Evolutionary conservation across 2,888 invertebrate species (phyloP).

Genomic region (Dastarcus helophoroides): DNA sequence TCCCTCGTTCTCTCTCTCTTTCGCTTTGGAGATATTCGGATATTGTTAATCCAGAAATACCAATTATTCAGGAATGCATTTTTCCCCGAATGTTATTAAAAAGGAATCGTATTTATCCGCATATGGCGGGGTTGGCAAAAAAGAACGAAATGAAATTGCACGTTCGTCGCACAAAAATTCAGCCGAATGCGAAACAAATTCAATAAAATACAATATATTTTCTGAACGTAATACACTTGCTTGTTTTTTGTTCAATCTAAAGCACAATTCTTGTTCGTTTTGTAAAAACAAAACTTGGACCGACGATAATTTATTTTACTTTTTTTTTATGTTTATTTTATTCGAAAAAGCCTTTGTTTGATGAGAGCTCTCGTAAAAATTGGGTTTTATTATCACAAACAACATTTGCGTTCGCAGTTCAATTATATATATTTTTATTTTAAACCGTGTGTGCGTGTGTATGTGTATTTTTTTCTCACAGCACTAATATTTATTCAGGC

Average conservation of each 20-base stretch:
- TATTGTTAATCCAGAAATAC: too few relatives aligned
- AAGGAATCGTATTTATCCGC: slow-evolving; percentile 11
- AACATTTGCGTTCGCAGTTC: slow-evolving; percentile 36
- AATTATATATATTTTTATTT: slow-evolving; percentile 35
- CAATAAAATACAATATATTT: slow-evolving; percentile 27
- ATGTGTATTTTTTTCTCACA: slow-evolving; percentile 29
- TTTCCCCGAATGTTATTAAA: too few relatives aligned
- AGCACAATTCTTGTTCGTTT: slow-evolving; percentile 28
- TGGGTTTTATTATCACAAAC: slow-evolving; percentile 38
- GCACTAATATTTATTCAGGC: slow-evolving; percentile 31
- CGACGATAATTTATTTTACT: slow-evolving; percentile 33
- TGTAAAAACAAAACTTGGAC: slow-evolving; percentile 31
- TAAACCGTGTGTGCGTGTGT: slow-evolving; percentile 26
- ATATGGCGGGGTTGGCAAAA: slow-evolving; percentile 11
- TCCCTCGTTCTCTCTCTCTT: too few relatives aligned
- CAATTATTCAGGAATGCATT: too few relatives aligned
- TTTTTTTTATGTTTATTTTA: slow-evolving; percentile 32
- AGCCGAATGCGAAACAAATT: slow-evolving; percentile 22
- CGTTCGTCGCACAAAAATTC: slow-evolving; percentile 20
- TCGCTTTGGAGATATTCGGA: too few relatives aligned
- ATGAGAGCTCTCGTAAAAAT: slow-evolving; percentile 37
- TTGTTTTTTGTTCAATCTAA: slow-evolving; percentile 26
- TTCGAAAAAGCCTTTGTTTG: slow-evolving; percentile 31
- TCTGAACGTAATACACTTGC: slow-evolving; percentile 21
- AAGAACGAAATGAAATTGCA: slow-evolving; percentile 18